Conservation (phyloP, 1,140 invertebrate species). For the Rhopalosiphum maidis region DNA sequence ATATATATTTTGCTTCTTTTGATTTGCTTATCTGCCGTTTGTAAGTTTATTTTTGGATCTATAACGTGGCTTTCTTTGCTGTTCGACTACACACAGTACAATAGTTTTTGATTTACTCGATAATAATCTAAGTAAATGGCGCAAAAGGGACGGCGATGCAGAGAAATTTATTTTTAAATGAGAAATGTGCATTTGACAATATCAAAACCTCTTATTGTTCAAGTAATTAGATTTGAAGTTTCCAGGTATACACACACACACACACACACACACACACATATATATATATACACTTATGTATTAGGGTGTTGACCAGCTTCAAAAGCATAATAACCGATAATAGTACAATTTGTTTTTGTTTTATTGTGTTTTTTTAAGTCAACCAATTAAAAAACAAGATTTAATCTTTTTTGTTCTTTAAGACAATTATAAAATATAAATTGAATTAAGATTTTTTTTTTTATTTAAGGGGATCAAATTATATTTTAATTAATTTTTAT, state of each 20-base stretch:
- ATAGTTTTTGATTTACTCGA: constrained; percentile 53
- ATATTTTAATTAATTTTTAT: constrained; percentile 16
- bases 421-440: background rate
- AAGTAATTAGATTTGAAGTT: constrained; percentile 44
- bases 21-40: background rate
- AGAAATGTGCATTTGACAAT: constrained; percentile 53
- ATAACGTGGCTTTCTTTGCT: background rate
- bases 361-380: background rate
- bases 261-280: too few relatives aligned
- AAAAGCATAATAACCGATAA: background rate
- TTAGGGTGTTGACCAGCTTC: background rate
- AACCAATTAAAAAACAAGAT: background rate
- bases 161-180: constrained; percentile 39
- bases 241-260: background rate
- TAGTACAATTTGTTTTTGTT: background rate
- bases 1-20: background rate
- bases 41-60: background rate
- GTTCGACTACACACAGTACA: background rate
- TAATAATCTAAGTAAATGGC: constrained; percentile 54
- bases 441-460: background rate
- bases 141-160: background rate
- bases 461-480: background rate
- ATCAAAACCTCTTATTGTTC: constrained; percentile 49
- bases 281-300: background rate
- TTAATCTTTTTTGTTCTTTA: background rate